Evolutionary conservation across 2,797 vertebrate species (phyloP).

Genomic region (Enteromius radiatus): DNA sequence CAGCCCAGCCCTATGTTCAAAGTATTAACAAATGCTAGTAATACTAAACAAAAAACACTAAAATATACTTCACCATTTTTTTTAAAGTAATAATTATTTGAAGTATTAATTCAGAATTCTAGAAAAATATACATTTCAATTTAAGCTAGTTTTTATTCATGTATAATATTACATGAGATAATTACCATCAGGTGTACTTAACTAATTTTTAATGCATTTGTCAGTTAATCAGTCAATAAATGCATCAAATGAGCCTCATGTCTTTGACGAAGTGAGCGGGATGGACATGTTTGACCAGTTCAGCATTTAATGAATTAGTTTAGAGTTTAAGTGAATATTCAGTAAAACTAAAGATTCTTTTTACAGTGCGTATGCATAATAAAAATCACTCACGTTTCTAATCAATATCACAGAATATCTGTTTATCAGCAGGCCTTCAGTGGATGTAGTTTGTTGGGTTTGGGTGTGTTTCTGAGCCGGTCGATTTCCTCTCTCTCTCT

Average conservation of each 20-base stretch:
- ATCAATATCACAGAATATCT: neutral
- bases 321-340: neutral
- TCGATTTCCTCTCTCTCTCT: constrained; percentile 12
- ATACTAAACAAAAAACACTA: neutral
- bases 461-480: constrained; percentile 10
- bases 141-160: neutral
- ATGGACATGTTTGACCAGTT: neutral
- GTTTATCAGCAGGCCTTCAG: neutral
- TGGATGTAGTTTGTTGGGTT: constrained; percentile 9
- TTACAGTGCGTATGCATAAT: neutral
- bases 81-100: neutral
- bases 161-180: neutral
- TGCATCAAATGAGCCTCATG: neutral
- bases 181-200: neutral
- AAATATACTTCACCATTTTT: neutral
- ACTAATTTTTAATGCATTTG: too few species aligned
- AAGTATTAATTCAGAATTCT: neutral
- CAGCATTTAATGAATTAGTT: constrained; percentile 10
- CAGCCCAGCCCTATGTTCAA: neutral
- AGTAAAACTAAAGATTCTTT: too few species aligned
- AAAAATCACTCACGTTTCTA: neutral
- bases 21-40: neutral
- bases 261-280: neutral
- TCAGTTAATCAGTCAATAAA: neutral
- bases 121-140: neutral